phyloP scores from a whole-genome alignment of 2,797 vertebrate species.

The Taeniopygia guttata region DNA sequence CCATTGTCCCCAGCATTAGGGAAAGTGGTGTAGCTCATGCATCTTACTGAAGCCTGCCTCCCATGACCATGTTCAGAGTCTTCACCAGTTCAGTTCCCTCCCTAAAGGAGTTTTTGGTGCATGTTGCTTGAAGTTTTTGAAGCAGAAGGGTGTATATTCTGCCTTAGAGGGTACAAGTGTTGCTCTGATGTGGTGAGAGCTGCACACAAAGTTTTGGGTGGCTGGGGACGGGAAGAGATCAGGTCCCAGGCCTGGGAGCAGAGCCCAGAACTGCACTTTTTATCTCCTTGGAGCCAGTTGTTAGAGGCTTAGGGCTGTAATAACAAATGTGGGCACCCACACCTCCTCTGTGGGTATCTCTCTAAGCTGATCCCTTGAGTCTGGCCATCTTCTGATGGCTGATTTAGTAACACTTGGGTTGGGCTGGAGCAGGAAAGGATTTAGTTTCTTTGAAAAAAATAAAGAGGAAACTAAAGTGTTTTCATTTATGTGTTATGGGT shows the following conservation, averaged over 20 bases:
- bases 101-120: not conserved
- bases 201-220: not conserved
- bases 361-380: not conserved
- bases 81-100: not conserved
- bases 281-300: not conserved
- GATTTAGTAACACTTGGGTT: not conserved
- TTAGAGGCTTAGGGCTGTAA: not conserved
- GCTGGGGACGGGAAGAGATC: not conserved
- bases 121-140: not conserved
- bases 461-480: not conserved
- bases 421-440: not conserved
- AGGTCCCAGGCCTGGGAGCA: not conserved
- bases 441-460: not conserved
- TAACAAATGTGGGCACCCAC: not conserved
- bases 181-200: not conserved
- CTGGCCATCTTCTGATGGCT: not conserved
- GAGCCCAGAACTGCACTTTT: not conserved
- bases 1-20: not conserved
- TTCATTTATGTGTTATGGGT: not conserved
- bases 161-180: not conserved
- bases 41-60: not conserved
- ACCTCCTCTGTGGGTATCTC: not conserved
- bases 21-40: not conserved
- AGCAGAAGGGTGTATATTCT: not conserved
- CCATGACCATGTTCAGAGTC: not conserved